Conservation (phyloP, 2,113 vertebrate species). For the Planiliza haematocheilus region DNA sequence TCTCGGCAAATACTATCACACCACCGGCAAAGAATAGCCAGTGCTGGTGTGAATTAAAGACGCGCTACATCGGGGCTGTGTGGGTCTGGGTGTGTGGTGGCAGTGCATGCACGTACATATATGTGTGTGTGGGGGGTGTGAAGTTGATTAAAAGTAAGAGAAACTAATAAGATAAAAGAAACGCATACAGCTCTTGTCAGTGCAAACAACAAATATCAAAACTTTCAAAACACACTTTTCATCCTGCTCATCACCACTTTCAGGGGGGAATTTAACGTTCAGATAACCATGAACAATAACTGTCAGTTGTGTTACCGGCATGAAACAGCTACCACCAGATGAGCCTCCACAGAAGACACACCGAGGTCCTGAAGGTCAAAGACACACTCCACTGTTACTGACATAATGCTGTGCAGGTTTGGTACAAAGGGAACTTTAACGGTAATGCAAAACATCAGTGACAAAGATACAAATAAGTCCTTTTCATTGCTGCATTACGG, state of each 20-base stretch:
- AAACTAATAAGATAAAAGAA: too few relatives aligned
- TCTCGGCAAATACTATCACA: slow-evolving; percentile 73
- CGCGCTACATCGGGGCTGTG: slow-evolving; percentile 52
- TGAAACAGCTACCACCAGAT: slow-evolving; percentile 53
- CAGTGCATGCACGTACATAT: background rate
- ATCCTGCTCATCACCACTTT: slow-evolving; percentile 16
- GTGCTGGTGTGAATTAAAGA: slow-evolving; percentile 69
- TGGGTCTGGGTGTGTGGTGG: slow-evolving; percentile 4
- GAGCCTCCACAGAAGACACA: slow-evolving; percentile 50
- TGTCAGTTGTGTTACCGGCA: slow-evolving; percentile 38
- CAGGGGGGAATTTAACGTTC: slow-evolving; percentile 52
- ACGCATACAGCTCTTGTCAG: too few relatives aligned
- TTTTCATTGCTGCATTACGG: background rate
- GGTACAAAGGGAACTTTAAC: slow-evolving; percentile 11
- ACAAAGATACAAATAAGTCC: slow-evolving; percentile 8
- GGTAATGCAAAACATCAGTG: slow-evolving; percentile 21
- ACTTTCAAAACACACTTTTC: background rate
- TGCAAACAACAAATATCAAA: background rate
- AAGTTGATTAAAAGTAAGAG: slow-evolving; percentile 6
- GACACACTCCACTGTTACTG: slow-evolving; percentile 41
- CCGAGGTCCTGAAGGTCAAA: slow-evolving; percentile 47
- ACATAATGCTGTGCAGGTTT: slow-evolving; percentile 44
- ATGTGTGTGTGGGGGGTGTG: background rate
- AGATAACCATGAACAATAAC: slow-evolving; percentile 42
- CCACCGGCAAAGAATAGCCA: slow-evolving; percentile 70